A percentile compares a stretch with the other conserved stretches of the same genome.
Evolutionary conservation across 2,888 invertebrate species (phyloP).

Genomic region (Lasioglossum calceatum): DNA sequence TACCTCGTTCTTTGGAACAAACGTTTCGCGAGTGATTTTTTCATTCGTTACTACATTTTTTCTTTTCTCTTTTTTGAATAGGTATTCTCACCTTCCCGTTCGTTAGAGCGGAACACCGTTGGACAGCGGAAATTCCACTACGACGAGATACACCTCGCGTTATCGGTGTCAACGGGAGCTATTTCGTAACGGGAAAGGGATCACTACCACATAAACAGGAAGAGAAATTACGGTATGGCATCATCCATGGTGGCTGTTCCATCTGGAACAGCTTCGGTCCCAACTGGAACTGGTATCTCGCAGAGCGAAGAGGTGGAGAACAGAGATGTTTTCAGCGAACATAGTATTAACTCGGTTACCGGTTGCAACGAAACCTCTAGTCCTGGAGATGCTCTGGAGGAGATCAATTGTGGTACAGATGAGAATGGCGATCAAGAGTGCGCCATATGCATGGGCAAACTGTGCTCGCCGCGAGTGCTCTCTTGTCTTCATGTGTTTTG

Average conservation of each 20-base stretch:
- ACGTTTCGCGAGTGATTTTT: conserved; percentile 21
- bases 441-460: conserved; percentile 87
- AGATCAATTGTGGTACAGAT: conserved; percentile 74
- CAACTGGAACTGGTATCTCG: conserved; percentile 60
- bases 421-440: conserved; percentile 77
- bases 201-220: neutral
- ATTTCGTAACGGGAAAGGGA: conserved; percentile 14
- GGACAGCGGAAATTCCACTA: conserved; percentile 2
- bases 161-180: neutral
- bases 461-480: conserved; percentile 94
- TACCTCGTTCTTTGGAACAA: conserved; percentile 21
- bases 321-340: conserved; percentile 75
- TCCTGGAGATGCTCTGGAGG: conserved; percentile 75
- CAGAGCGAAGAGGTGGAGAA: conserved; percentile 76
- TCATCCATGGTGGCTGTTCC: conserved; percentile 81
- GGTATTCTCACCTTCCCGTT: conserved; percentile 28
- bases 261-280: conserved; percentile 74
- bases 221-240: conserved; percentile 72
- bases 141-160: neutral
- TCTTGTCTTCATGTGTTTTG: conserved; percentile 98
- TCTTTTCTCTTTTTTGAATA: neutral
- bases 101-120: conserved; percentile 25
- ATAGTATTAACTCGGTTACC: conserved; percentile 63
- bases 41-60: neutral
- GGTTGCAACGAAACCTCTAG: conserved; percentile 62